phyloP scores from a whole-genome alignment of 1,140 invertebrate genomes.

The Zelostemma sp. region DNA sequence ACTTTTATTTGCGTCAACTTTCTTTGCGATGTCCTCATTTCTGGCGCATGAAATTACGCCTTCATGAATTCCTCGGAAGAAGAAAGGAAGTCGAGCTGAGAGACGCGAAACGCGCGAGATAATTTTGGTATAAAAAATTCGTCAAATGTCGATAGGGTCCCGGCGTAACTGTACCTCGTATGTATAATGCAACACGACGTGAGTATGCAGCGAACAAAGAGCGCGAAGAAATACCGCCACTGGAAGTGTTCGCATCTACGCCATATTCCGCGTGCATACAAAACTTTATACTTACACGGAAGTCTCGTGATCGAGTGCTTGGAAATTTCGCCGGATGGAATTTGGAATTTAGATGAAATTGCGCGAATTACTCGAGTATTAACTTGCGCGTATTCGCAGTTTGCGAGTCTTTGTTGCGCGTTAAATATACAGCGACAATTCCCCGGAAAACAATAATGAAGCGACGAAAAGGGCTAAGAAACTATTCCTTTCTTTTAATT shows the following conservation, averaged over 20 bases:
- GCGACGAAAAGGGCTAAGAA: no score
- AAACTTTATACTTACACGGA: conserved; percentile 50
- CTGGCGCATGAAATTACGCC: no score
- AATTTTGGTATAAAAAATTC: neutral
- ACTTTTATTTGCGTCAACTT: no score
- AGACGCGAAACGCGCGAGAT: no score
- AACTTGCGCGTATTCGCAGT: conserved; percentile 22
- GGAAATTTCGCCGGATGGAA: conserved; percentile 56
- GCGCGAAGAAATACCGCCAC: conserved; percentile 54
- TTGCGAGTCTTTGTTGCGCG: conserved; percentile 31
- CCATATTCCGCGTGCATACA: conserved; percentile 43
- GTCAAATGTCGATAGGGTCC: neutral
- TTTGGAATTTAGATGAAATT: conserved; percentile 71
- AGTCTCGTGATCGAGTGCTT: conserved; percentile 49
- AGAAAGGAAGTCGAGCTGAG: no score
- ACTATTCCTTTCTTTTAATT: no score
- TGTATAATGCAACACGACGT: conserved; percentile 52
- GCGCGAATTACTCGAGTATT: conserved; percentile 65
- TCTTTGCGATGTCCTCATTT: no score
- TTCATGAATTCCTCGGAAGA: no score
- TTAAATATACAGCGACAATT: neutral
- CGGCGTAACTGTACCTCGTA: conserved; percentile 60
- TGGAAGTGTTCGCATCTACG: conserved; percentile 30
- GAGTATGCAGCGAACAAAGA: conserved; percentile 60
- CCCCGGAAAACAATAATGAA: conserved; percentile 4